A percentile compares a stretch with the other conserved stretches of the same genome.
Evolutionary conservation across 2,888 invertebrate species (phyloP).

Genomic region (Erynnis tages): DNA sequence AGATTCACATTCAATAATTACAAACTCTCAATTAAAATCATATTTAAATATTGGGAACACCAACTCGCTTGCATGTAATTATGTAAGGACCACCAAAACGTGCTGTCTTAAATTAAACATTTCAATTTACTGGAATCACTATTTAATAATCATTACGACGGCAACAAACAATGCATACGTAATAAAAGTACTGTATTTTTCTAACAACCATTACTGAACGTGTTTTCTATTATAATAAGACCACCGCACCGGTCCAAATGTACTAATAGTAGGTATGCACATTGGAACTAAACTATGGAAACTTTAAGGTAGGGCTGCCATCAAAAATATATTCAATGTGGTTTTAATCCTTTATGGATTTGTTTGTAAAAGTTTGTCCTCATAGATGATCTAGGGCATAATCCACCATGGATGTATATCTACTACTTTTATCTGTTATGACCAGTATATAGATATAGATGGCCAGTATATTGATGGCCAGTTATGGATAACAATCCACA

Average conservation of each 20-base stretch:
- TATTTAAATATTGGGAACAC: background rate
- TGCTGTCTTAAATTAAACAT: slow-evolving; percentile 25
- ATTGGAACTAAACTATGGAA: too few relatives aligned
- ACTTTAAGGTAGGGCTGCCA: background rate
- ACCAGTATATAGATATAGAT: too few relatives aligned
- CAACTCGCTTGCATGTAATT: background rate
- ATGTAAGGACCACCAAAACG: slow-evolving; percentile 17
- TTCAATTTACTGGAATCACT: slow-evolving; percentile 34
- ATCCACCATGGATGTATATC: too few relatives aligned
- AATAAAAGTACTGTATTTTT: slow-evolving; percentile 26
- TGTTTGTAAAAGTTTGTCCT: too few relatives aligned
- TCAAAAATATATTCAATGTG: too few relatives aligned
- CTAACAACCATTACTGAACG: slow-evolving; percentile 24
- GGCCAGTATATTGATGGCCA: too few relatives aligned
- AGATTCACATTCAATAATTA: too few relatives aligned
- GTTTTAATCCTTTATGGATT: too few relatives aligned
- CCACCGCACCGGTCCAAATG: slow-evolving; percentile 23
- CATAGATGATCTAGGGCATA: too few relatives aligned
- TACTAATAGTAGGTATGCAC: slow-evolving; percentile 5
- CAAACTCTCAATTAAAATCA: background rate
- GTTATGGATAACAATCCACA: too few relatives aligned
- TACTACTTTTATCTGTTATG: too few relatives aligned
- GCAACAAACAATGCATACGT: slow-evolving; percentile 20
- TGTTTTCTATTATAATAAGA: slow-evolving; percentile 27
- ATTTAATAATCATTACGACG: slow-evolving; percentile 35